Evolutionary conservation across 2,797 vertebrate genomes (phyloP).

Genomic region (Gambelia wislizenii): DNA sequence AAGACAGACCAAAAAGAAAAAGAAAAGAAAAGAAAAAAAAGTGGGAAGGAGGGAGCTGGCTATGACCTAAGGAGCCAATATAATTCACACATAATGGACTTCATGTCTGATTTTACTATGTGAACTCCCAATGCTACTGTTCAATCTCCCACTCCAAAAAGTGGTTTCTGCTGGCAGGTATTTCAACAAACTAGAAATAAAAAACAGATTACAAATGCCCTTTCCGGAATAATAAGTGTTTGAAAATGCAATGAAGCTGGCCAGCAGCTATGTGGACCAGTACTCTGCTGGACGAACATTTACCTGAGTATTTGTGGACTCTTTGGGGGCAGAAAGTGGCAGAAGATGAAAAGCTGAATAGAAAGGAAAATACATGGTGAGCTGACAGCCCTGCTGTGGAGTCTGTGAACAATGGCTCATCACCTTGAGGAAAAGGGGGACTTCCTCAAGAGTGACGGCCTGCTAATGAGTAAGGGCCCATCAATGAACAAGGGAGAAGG

Average conservation of each 20-base stretch:
- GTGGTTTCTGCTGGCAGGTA: neutral
- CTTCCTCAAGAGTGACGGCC: neutral
- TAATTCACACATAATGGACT: neutral
- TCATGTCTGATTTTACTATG: neutral
- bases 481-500: neutral
- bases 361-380: neutral
- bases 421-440: neutral
- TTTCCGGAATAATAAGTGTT: neutral
- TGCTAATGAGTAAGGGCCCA: neutral
- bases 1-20: neutral
- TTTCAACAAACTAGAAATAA: neutral
- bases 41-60: too few species aligned
- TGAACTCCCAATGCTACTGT: neutral
- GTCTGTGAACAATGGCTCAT: neutral
- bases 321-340: too few species aligned
- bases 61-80: neutral
- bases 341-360: neutral
- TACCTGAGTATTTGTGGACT: neutral
- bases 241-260: neutral
- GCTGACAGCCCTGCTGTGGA: neutral
- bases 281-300: neutral
- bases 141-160: neutral
- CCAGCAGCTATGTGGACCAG: constrained; percentile 10
- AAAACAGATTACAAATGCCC: neutral
- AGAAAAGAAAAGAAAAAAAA: too few species aligned